These are phyloP conservation scores for Australoheros facetus DNA, from an alignment of 2,797 vertebrate genomes.

Conservation along the genomic window DNA sequence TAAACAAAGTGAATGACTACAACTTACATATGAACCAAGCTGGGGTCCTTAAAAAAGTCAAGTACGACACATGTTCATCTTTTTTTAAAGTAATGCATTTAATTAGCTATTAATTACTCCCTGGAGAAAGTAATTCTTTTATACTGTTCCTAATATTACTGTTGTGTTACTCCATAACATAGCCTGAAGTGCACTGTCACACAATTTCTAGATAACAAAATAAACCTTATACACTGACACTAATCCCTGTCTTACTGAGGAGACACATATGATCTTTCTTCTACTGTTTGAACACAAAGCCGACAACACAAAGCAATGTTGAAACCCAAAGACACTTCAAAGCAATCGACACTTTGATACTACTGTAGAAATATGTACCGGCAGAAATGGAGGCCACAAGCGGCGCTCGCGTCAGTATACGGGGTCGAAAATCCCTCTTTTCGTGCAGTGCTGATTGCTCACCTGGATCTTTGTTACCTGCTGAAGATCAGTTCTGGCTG, in stretches of 20 bases:
- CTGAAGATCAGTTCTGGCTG: background rate
- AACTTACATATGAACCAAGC: background rate
- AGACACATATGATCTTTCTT: background rate
- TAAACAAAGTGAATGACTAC: background rate
- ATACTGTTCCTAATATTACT: fast-evolving
- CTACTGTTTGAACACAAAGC: background rate
- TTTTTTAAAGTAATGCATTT: background rate
- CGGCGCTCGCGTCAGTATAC: no score
- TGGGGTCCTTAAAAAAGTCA: background rate
- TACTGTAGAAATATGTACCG: background rate
- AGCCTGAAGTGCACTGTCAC: background rate
- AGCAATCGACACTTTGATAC: background rate
- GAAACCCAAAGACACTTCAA: background rate
- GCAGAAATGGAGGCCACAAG: background rate
- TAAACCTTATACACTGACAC: no score
- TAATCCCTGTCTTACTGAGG: background rate
- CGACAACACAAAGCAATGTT: background rate
- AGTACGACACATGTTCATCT: background rate
- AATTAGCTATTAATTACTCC: background rate
- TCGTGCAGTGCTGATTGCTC: background rate
- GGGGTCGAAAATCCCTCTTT: no score
- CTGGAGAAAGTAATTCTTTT: background rate
- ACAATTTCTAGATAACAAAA: no score
- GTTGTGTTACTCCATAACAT: background rate
- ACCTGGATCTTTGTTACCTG: background rate